Base-by-base conservation (phyloP, 2,797 vertebrate species). In the Pterois miles region DNA sequence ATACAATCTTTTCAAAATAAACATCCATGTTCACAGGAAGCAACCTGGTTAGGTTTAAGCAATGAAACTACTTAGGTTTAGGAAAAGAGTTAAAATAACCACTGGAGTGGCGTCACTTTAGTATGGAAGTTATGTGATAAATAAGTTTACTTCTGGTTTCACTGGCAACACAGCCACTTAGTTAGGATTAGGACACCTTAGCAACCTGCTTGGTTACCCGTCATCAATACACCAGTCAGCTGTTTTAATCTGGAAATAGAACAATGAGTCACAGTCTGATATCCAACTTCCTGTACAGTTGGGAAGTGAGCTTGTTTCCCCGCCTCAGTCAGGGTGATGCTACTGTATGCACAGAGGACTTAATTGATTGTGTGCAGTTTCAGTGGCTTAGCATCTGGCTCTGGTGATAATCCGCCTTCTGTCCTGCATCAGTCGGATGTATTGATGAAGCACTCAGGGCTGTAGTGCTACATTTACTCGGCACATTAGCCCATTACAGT, bases 331-430 rank as follows among this genome's bases (percentile, higher is more conserved):
- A 60, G 80, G 6, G 48, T n/a, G 70, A 54, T 65, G 78, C 86
- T 89, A 84, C 89, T 89, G 90, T 92, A 87, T 64, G 78, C 86
- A 75, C 81, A 36, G 72, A 90, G 86, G 82, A 77, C 85, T 69
- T 90, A 91, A 92, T 91, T 91, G 90, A 93, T 91, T 91, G 83
- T 84, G 88, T 86, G 88, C 84, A 90, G 91, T 93, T 92, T 86
- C 89, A 91, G 83, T 93, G 88, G 89, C 86, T 93, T 91, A 93
- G 91, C 91, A 92, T 92, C 90, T 94, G 92, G 90, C 80, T 82
- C 85, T 80, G 38, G 83, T 82, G 91, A 92, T 93, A 93, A 93
- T 94, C 90, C 91, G 78, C 90, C 91, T 88, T 90, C 88, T 89
- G 88, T 90, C 91, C 92, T 78, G 88, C 89, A 90, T 89, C 90